phyloP scores from a whole-genome alignment of 2,113 vertebrate species.

The Malurus cyaneus region DNA sequence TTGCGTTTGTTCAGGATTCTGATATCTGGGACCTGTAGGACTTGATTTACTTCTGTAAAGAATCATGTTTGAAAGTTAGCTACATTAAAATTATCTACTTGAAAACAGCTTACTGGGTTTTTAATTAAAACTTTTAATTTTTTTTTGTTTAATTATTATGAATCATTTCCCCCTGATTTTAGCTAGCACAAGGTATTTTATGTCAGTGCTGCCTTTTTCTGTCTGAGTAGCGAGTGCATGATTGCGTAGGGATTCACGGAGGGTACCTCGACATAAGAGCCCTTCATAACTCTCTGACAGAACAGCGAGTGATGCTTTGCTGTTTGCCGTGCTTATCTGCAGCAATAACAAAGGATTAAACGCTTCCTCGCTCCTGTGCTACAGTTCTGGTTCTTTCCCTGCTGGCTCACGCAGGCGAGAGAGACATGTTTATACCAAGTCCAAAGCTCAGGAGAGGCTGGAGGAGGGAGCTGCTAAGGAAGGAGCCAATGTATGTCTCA shows the following conservation, averaged over 20 bases:
- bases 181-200: background rate
- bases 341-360: slow-evolving; percentile 36
- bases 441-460: background rate
- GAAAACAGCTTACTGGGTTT: background rate
- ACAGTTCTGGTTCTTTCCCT: background rate
- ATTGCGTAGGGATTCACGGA: background rate
- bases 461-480: background rate
- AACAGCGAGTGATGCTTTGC: background rate
- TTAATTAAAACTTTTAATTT: background rate
- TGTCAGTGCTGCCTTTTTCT: background rate
- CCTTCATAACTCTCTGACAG: background rate
- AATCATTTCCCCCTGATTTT: background rate
- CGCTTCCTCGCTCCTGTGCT: background rate
- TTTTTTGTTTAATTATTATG: background rate
- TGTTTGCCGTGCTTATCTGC: background rate
- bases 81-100: background rate
- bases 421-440: background rate
- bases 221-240: background rate
- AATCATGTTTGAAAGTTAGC: background rate
- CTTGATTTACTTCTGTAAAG: background rate
- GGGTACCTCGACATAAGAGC: background rate
- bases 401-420: background rate
- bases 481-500: background rate
- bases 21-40: background rate
- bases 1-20: background rate